These are phyloP conservation scores for Indicator maculatus DNA, from an alignment of 2,113 vertebrate species.

Conservation along the genomic window DNA sequence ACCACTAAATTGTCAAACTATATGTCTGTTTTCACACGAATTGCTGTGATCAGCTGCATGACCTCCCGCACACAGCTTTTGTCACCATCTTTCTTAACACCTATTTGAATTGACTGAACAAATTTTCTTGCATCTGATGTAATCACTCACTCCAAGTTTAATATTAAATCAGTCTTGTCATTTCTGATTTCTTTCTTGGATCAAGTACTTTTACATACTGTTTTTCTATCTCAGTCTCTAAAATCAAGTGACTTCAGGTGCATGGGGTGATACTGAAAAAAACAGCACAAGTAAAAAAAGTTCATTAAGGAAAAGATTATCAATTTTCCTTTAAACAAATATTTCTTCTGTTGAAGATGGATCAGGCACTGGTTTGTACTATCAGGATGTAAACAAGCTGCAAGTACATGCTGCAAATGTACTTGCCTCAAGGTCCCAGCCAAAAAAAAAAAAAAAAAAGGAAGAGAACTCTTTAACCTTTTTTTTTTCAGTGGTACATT, in stretches of 20 bases:
- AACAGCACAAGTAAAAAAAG: neutral
- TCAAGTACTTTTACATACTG: neutral
- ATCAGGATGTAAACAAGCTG: neutral
- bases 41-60: neutral
- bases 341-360: neutral
- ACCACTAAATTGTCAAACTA: neutral
- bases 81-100: neutral
- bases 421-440: neutral
- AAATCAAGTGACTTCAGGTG: neutral
- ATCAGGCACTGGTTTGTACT: neutral
- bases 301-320: neutral
- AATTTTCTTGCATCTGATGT: neutral
- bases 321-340: neutral
- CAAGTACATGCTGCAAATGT: neutral
- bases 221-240: neutral
- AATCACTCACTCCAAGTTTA: neutral
- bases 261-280: neutral
- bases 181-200: neutral
- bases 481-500: neutral
- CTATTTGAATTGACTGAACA: neutral
- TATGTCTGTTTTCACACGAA: neutral
- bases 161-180: neutral
- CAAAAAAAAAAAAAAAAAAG: neutral
- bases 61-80: accelerated
- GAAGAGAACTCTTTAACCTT: neutral